These are phyloP conservation scores for Pampus argenteus DNA, from an alignment of 2,797 vertebrate species.

Conservation along the genomic window DNA sequence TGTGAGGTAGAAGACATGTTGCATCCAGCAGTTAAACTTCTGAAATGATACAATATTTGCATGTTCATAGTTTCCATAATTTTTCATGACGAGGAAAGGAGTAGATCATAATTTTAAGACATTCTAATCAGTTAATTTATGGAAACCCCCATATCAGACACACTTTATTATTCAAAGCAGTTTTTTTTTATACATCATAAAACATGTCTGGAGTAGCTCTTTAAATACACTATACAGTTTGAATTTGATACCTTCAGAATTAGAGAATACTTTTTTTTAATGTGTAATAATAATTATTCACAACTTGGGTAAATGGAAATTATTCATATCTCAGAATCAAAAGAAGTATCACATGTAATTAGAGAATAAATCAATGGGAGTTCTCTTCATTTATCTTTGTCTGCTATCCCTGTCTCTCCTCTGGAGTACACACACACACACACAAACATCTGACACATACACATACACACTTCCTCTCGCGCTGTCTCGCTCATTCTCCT, in stretches of 20 bases:
- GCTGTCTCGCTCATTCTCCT: constrained; percentile 15
- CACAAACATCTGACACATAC: constrained; percentile 19
- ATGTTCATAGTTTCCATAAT: too few relatives aligned
- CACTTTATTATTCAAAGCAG: too few relatives aligned
- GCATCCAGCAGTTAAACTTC: too few relatives aligned
- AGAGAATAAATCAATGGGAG: background rate
- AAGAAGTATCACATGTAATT: constrained; percentile 20
- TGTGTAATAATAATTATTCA: constrained; percentile 36
- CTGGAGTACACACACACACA: background rate
- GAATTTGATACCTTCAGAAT: background rate
- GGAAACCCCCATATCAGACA: too few relatives aligned
- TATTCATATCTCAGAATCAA: constrained; percentile 7
- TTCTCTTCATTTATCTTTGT: background rate
- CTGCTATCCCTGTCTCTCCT: background rate
- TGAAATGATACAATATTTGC: too few relatives aligned
- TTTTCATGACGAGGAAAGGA: too few relatives aligned
- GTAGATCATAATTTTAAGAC: too few relatives aligned
- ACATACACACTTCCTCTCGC: constrained; percentile 10
- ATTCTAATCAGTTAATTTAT: too few relatives aligned
- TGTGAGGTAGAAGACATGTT: too few relatives aligned
- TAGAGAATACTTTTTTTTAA: background rate
- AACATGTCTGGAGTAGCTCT: too few relatives aligned
- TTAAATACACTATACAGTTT: background rate
- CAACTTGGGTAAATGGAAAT: constrained; percentile 3
- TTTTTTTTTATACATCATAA: too few relatives aligned